Base-by-base conservation (phyloP, 2,113 vertebrate species). In the Gasterosteus aculeatus region DNA sequence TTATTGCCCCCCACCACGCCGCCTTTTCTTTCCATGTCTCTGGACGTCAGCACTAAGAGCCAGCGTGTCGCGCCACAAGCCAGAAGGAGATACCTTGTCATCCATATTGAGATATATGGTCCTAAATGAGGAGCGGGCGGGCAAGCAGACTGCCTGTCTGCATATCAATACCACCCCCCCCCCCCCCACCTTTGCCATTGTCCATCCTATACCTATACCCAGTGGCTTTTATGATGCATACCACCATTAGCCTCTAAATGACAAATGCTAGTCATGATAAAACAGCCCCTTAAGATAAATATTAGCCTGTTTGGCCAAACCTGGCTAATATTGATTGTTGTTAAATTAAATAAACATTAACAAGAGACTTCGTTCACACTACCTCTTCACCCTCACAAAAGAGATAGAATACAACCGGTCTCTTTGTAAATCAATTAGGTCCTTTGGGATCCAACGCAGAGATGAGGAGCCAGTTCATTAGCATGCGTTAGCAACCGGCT, bases 371-470 rank as follows among this genome's bases (percentile, higher is more conserved):
- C 92, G 94, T 93, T 95, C 95, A 94, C 94, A 92, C 93, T 93
- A 95, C 94, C 95, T 94, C 95, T 95, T 95, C 90, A 91, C 82
- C 88, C 91, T 96, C 92, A 94, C 46, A 57, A 54, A 76, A 35
- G 58, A 92, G 93, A 86, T 89, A 92, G 93, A 92, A 95, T 93
- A 93, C 89, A 90, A 72, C 54, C 33, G 90, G 33, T 35, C 87
- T 77, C 87, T 91, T 92, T 93, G 92, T 93, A 93, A 95, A 95
- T 95, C 93, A 95, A 94, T 95, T 94, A 92, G 92, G 84, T 90
- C 60, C 49, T 2, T 61, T 64, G 85, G 89, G 87, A 93, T 39
- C 1, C 4, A 71, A 53, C 15, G 92, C 93, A 71, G 93, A 91
- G 80, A 92, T 60, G 86, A 91, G 89, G 85, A 84, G 68, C 39